Percentiles rank a stretch among this genome's conserved stretches.
phyloP scores from a whole-genome alignment of 92 coral and sea anemone species.

The Phenganax stokvisi region DNA sequence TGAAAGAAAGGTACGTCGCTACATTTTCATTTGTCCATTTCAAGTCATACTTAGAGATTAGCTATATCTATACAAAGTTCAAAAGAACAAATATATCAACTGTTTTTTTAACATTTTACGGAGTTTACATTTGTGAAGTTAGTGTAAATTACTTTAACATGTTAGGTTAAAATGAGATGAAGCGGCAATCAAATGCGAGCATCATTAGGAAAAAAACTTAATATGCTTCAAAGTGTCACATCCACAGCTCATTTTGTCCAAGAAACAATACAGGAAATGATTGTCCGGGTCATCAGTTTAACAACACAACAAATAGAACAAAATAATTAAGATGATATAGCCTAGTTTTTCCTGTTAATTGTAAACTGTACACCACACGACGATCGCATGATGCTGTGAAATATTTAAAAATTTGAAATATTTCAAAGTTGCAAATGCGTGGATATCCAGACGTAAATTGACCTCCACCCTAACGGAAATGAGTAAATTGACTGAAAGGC shows the following conservation, averaged over 20 bases:
- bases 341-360: not conserved
- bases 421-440: slow-evolving; percentile 15
- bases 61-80: too few relatives aligned
- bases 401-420: not conserved
- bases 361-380: not conserved
- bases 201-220: slow-evolving; percentile 29
- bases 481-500: slow-evolving; percentile 2
- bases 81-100: too few relatives aligned
- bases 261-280: slow-evolving; percentile 33
- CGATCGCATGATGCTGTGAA: not conserved
- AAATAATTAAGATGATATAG: slow-evolving; percentile 5
- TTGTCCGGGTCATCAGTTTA: slow-evolving; percentile 6
- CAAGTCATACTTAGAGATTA: too few relatives aligned
- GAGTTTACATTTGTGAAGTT: slow-evolving; percentile 5
- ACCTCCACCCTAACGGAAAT: slow-evolving; percentile 6
- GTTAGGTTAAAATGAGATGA: slow-evolving; percentile 26
- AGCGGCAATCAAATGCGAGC: slow-evolving; percentile 22
- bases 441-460: slow-evolving; percentile 17
- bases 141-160: slow-evolving; percentile 6
- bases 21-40: too few relatives aligned
- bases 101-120: too few relatives aligned
- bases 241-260: slow-evolving; percentile 21
- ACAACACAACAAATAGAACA: not conserved
- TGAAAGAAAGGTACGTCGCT: too few relatives aligned
- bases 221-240: slow-evolving; percentile 22